A percentile compares a stretch with the other conserved stretches of the same genome.
Conservation (phyloP, 2,888 invertebrate species). For the Hirtodrosophila histrioides region DNA sequence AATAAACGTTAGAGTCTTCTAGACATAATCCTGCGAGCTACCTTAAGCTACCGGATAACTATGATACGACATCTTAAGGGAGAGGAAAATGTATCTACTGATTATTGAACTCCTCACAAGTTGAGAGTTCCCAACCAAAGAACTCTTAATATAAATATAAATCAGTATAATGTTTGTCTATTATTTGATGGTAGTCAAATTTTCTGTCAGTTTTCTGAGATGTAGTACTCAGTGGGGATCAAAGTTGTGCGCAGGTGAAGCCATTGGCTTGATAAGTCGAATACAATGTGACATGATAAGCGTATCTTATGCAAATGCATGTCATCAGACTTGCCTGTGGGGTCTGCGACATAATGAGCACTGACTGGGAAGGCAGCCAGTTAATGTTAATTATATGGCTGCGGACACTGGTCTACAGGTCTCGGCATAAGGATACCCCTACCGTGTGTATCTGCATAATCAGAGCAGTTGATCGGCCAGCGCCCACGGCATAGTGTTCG, state of each 20-base stretch:
- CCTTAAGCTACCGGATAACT: no score
- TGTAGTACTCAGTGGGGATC: no score
- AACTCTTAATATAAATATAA: no score
- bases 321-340: constrained; percentile 63
- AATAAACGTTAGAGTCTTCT: no score
- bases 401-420: constrained; percentile 9
- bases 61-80: no score
- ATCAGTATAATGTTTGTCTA: no score
- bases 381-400: constrained; percentile 42
- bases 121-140: no score
- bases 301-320: constrained; percentile 65
- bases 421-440: constrained; percentile 37
- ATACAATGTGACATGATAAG: constrained; percentile 61
- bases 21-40: no score
- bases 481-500: constrained; percentile 66
- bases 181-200: no score
- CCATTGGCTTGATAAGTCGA: constrained; percentile 31
- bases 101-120: no score
- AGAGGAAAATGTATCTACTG: no score
- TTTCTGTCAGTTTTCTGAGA: no score
- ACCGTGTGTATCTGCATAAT: constrained; percentile 57
- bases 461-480: constrained; percentile 65
- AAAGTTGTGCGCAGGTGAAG: not conserved
- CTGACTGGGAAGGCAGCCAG: constrained; percentile 20
- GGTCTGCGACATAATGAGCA: constrained; percentile 72